phyloP scores from a whole-genome alignment of 2,113 vertebrate genomes.

The Ondatra zibethicus region DNA sequence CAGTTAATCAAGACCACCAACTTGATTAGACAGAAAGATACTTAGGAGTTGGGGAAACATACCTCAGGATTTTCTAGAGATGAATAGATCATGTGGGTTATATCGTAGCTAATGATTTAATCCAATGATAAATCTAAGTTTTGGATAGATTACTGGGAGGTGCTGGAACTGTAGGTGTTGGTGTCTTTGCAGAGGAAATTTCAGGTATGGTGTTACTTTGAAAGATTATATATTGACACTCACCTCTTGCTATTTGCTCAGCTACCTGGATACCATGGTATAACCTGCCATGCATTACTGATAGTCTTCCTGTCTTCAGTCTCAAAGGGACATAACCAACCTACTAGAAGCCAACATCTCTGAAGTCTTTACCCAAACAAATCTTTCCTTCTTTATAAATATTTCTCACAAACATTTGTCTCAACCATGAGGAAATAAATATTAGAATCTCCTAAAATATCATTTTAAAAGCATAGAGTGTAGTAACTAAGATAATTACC shows the following conservation, averaged over 20 bases:
- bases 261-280: not conserved
- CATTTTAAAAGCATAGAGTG: not conserved
- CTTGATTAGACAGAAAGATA: not conserved
- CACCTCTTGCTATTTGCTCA: not conserved
- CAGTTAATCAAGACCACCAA: not conserved
- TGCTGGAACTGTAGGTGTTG: not conserved
- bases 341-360: too few species aligned
- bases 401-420: not conserved
- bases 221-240: not conserved
- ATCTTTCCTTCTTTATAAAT: not conserved
- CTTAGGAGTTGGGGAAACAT: not conserved
- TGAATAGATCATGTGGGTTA: not conserved
- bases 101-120: not conserved
- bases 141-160: not conserved
- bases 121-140: not conserved
- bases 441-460: not conserved
- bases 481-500: not conserved
- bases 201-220: not conserved
- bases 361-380: not conserved
- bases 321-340: not conserved
- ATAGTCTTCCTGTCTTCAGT: not conserved
- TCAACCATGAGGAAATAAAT: not conserved
- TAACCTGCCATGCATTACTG: not conserved
- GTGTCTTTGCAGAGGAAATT: not conserved
- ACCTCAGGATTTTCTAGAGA: not conserved